A percentile compares a stretch with the other conserved stretches of the same genome.
phyloP scores from a whole-genome alignment of 2,113 vertebrate genomes.

The Rhizomys pruinosus region DNA sequence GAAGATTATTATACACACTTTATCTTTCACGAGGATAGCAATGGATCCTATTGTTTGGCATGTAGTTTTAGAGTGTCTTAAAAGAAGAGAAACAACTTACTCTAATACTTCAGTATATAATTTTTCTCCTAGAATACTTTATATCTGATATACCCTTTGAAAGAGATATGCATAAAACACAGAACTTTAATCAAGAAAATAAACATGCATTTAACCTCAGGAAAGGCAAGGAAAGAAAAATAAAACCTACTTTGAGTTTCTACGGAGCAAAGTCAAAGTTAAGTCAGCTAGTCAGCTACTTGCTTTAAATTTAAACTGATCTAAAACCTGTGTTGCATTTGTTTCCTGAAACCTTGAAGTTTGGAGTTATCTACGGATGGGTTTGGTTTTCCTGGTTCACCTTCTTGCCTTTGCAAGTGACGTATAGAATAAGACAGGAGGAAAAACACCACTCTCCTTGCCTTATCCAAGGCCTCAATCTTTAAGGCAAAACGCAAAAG shows the following conservation, averaged over 20 bases:
- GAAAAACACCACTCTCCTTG: background rate
- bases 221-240: slow-evolving; percentile 32
- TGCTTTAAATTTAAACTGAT: slow-evolving; percentile 27
- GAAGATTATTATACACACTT: slow-evolving; percentile 65
- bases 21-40: slow-evolving; percentile 67
- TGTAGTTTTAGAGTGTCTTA: slow-evolving; percentile 34
- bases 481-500: slow-evolving; percentile 36
- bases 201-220: background rate
- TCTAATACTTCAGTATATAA: slow-evolving; percentile 22
- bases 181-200: slow-evolving; percentile 50
- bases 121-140: slow-evolving; percentile 59
- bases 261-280: slow-evolving; percentile 53
- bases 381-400: slow-evolving; percentile 49
- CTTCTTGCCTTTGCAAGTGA: slow-evolving; percentile 12
- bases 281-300: slow-evolving; percentile 26
- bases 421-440: slow-evolving; percentile 9
- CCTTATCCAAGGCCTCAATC: slow-evolving; percentile 52
- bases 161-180: slow-evolving; percentile 42
- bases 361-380: background rate
- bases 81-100: slow-evolving; percentile 28
- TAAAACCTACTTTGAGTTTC: slow-evolving; percentile 49
- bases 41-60: background rate
- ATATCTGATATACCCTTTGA: slow-evolving; percentile 28
- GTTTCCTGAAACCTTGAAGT: slow-evolving; percentile 11
- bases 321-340: slow-evolving; percentile 35